These are phyloP conservation scores for Apocheima hispidaria DNA, from an alignment of 2,888 invertebrate genomes.

Conservation along the genomic window DNA sequence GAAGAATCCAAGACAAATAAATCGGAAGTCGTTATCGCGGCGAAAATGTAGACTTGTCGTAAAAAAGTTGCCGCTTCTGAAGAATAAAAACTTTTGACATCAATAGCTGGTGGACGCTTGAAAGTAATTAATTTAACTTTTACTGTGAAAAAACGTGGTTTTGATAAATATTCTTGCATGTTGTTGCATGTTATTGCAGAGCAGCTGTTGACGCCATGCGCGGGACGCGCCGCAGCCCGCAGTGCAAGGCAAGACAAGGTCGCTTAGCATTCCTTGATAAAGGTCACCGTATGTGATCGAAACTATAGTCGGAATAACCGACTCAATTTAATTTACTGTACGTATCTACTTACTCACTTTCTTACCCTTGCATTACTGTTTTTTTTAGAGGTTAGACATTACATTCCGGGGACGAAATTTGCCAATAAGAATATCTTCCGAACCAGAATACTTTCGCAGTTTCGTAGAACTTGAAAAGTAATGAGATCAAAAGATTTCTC, in stretches of 20 bases:
- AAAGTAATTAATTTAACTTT: slow-evolving; percentile 49
- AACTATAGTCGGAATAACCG: too few relatives aligned
- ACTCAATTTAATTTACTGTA: too few relatives aligned
- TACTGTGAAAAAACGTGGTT: too few relatives aligned
- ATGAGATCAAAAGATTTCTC: slow-evolving; percentile 67
- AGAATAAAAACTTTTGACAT: slow-evolving; percentile 53
- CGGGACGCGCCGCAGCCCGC: too few relatives aligned
- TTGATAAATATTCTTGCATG: too few relatives aligned
- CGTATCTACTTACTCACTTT: not conserved
- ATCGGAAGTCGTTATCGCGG: slow-evolving; percentile 47
- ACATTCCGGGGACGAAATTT: slow-evolving; percentile 44
- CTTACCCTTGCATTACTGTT: not conserved
- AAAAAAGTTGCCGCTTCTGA: slow-evolving; percentile 49
- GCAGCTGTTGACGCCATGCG: too few relatives aligned
- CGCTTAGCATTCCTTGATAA: too few relatives aligned
- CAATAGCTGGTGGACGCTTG: slow-evolving; percentile 44
- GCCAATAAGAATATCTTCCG: slow-evolving; percentile 53
- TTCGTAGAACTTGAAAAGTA: slow-evolving; percentile 59
- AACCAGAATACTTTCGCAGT: slow-evolving; percentile 51
- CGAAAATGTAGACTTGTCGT: slow-evolving; percentile 52
- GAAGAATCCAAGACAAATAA: slow-evolving; percentile 48
- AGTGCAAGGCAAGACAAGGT: too few relatives aligned
- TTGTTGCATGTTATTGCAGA: too few relatives aligned
- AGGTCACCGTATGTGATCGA: too few relatives aligned
- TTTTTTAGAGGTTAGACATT: slow-evolving; percentile 22